Evolutionary conservation across 1,140 invertebrate genomes (phyloP).

Genomic region (Megathymus violae): DNA sequence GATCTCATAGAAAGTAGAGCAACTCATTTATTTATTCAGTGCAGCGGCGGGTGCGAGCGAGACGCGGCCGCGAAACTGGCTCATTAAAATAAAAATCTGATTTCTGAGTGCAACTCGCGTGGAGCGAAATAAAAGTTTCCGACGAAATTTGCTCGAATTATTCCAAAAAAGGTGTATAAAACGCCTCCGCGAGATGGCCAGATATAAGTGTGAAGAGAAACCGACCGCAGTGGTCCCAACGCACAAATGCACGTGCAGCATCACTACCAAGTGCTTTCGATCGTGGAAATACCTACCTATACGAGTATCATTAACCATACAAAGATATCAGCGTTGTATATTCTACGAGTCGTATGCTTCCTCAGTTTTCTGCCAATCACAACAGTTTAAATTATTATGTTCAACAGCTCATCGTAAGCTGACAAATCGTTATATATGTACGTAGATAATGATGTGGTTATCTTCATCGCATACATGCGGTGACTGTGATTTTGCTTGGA

Average conservation of each 20-base stretch:
- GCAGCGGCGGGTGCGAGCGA: conserved; percentile 76
- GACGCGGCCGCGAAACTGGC: conserved; percentile 73
- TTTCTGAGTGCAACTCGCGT: conserved; percentile 77
- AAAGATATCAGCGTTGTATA: conserved; percentile 15
- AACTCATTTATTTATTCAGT: conserved; percentile 82
- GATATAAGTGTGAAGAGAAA: conserved; percentile 75
- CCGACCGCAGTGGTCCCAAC: conserved; percentile 69
- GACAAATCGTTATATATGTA: too few relatives aligned
- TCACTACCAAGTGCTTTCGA: conserved; percentile 50
- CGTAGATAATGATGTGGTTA: too few relatives aligned
- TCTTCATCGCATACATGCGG: too few relatives aligned
- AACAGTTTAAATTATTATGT: too few relatives aligned
- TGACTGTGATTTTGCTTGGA: too few relatives aligned
- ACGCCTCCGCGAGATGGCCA: conserved; percentile 68
- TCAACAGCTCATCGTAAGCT: too few relatives aligned
- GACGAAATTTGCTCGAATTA: conserved; percentile 81
- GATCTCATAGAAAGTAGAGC: conserved; percentile 83
- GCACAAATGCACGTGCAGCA: conserved; percentile 43
- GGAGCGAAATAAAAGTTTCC: conserved; percentile 78
- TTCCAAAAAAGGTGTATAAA: conserved; percentile 75
- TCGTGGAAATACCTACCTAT: conserved; percentile 44
- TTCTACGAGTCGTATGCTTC: conserved; percentile 3
- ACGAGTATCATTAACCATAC: conserved; percentile 43
- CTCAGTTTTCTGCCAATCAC: conserved; percentile 21
- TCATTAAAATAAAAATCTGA: conserved; percentile 83